Evolutionary conservation across 2,113 vertebrate genomes (phyloP).

Genomic region (Charadrius vociferus): DNA sequence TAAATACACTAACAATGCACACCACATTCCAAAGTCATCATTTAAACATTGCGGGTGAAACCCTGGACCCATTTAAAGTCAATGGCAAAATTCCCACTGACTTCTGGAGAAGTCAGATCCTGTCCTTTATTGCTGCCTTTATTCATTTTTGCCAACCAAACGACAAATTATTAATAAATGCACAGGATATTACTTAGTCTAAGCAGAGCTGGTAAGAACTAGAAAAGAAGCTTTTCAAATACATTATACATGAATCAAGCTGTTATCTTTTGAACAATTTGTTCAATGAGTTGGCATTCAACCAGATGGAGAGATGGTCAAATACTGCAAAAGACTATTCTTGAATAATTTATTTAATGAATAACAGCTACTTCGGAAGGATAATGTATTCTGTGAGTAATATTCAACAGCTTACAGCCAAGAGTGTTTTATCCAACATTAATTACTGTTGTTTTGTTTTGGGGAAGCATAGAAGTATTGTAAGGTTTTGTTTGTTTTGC

Average conservation of each 20-base stretch:
- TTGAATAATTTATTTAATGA: conserved; percentile 59
- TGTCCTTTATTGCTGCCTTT: neutral
- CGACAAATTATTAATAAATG: conserved; percentile 38
- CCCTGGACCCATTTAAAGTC: neutral
- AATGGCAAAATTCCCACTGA: neutral
- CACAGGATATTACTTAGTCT: conserved; percentile 18
- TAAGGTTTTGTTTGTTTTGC: conserved; percentile 32
- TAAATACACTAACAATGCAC: neutral
- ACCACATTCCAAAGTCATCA: neutral
- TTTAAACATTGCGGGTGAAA: neutral
- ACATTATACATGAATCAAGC: conserved; percentile 60
- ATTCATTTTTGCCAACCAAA: neutral
- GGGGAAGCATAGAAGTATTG: neutral
- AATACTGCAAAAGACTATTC: conserved; percentile 29
- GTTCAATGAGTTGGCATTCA: conserved; percentile 47
- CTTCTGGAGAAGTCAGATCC: neutral
- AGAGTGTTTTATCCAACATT: conserved; percentile 29
- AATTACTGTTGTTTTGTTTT: conserved; percentile 37
- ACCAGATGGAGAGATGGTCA: conserved; percentile 40
- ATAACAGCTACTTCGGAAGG: neutral
- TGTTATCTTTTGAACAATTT: conserved; percentile 51
- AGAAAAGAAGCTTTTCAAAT: conserved; percentile 40
- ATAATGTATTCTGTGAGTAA: conserved; percentile 18
- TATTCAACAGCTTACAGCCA: conserved; percentile 19
- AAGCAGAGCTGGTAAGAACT: conserved; percentile 11